Evolutionary conservation across 2,113 vertebrate genomes (phyloP), one percentile per base, ranked within the genome.

Genomic region (Antigone vipio): DNA sequence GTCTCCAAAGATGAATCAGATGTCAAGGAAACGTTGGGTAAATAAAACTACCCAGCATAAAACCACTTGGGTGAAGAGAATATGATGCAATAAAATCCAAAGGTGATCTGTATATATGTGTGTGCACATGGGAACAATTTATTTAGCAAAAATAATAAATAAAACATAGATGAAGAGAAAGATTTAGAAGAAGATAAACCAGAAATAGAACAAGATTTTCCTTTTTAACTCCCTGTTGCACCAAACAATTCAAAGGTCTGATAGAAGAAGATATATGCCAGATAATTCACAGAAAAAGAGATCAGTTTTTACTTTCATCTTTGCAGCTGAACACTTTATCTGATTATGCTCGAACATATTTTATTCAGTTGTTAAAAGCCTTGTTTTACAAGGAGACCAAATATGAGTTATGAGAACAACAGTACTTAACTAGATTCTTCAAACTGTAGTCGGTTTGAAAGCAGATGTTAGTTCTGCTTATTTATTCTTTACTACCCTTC

Each of bases 61-160:
- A 78, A 55, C 2, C 12, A n/a, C 11, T 60, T 81, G 20, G 7
- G 5, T 69, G 26, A 60, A 64, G 5, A 49, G 5, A 49, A 15
- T 42, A 12, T n/a, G 12, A 44, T 60, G 19, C 4, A 60, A 66
- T 19, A 60, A 78, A 81, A 85, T 55, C 15, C 32, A 56, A 42
- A 88, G 27, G 0, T 58, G 3, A 1, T 71, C 7, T 62, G 3
- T n/a, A 19, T 53, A 9, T 56, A 3, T 34, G 7, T 35, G 5
- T 27, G 9, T 35, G 11, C 32, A n/a, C 8, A n/a, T 24, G 2
- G 12, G 6, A 6, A 79, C 14, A 78, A 64, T 5, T 35, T 66
- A 60, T 16, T 59, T 38, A 20, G 17, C 30, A 67, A 8, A 24
- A 17, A 49, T 9, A 2, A 22, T 13, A 1, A 3, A 23, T 42